A percentile compares a stretch with the other conserved stretches of the same genome.
phyloP scores from a whole-genome alignment of 1,140 invertebrate species.

The Drosophila burlai region DNA sequence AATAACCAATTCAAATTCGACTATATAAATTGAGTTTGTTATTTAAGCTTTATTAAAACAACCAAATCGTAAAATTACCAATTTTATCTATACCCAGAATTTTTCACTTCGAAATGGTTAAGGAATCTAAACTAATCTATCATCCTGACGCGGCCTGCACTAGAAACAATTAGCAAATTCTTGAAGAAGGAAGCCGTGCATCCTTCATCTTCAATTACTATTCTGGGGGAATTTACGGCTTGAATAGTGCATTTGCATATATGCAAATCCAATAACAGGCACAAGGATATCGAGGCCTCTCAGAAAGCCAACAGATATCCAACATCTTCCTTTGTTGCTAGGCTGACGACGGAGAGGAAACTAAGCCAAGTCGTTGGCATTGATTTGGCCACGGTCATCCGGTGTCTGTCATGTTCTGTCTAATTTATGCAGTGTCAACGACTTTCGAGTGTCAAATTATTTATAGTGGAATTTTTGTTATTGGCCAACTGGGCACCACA shows the following conservation, averaged over 20 bases:
- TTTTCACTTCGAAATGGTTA: neutral
- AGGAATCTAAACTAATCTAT: neutral
- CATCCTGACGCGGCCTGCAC: neutral
- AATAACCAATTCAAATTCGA: too few relatives aligned
- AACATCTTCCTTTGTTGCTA: constrained; percentile 21
- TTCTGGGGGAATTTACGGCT: constrained; percentile 2
- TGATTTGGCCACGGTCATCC: constrained; percentile 29
- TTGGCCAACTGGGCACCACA: neutral
- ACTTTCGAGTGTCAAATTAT: constrained; percentile 66
- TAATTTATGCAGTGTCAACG: constrained; percentile 62
- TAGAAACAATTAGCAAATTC: constrained; percentile 26
- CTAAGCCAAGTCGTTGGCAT: constrained; percentile 31
- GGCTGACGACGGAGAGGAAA: constrained; percentile 10
- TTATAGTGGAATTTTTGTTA: constrained; percentile 71
- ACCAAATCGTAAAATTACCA: neutral
- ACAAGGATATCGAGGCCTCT: constrained; percentile 23
- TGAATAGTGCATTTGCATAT: constrained; percentile 30
- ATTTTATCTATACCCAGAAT: neutral
- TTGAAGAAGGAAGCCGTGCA: neutral
- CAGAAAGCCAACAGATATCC: constrained; percentile 7
- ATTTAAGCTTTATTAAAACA: neutral
- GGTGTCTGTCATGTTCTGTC: constrained; percentile 51
- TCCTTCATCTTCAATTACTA: constrained; percentile 5
- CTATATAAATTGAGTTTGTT: too few relatives aligned
- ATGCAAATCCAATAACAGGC: constrained; percentile 41